These are phyloP conservation scores for Leptopterna dolabrata DNA, from an alignment of 2,888 invertebrate species.

Conservation along the genomic window DNA sequence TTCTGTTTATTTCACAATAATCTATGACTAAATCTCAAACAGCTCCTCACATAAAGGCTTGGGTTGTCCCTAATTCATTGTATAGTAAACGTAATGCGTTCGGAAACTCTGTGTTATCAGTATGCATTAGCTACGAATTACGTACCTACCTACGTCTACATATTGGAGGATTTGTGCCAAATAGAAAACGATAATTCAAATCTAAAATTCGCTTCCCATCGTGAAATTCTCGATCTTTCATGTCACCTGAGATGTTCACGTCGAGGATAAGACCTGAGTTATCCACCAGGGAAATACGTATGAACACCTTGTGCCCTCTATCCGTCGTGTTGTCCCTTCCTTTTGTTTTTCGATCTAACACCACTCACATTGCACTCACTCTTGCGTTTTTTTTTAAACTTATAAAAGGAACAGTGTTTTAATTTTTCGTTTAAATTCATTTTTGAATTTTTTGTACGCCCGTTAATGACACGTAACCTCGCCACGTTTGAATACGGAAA, in stretches of 20 bases:
- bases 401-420: neutral
- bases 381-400: neutral
- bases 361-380: neutral
- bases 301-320: neutral
- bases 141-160: too few species aligned
- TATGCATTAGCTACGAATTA: too few species aligned
- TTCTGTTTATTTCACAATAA: neutral
- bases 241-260: neutral
- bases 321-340: conserved; percentile 20
- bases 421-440: neutral
- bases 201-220: neutral
- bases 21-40: neutral
- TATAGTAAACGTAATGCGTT: neutral
- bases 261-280: neutral
- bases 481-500: neutral
- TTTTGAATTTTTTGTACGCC: neutral
- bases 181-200: too few species aligned
- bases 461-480: neutral
- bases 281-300: neutral
- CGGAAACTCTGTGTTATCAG: too few species aligned
- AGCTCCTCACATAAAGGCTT: neutral
- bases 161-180: too few species aligned
- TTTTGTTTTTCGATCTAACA: neutral
- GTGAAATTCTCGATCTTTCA: neutral
- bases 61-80: neutral